A percentile compares a stretch with the other conserved stretches of the same genome.
These are phyloP conservation scores for Caenorhabditis sp. DNA, from an alignment of 2,888 invertebrate species.

Conservation along the genomic window DNA sequence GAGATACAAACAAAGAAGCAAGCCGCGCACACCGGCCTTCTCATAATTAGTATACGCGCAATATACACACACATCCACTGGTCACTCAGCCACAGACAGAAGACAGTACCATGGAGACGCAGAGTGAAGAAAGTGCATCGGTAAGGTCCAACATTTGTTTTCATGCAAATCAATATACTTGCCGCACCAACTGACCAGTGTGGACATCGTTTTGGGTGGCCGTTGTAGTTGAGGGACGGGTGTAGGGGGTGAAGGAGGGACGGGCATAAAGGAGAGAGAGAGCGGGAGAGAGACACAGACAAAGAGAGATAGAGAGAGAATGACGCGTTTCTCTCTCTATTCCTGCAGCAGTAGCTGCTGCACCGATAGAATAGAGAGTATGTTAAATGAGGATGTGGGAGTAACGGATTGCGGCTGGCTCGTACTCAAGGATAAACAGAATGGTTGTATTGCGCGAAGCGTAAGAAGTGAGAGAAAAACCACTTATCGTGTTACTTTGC, in stretches of 20 bases:
- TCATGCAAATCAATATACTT: conserved; percentile 58
- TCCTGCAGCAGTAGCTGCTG: conserved; percentile 45
- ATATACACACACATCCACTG: conserved; percentile 49
- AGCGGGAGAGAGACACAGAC: neutral
- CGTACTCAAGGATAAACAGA: conserved; percentile 64
- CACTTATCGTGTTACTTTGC: conserved; percentile 42
- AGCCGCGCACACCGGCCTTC: conserved; percentile 43
- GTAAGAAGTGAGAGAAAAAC: conserved; percentile 29
- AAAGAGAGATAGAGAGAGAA: conserved; percentile 13
- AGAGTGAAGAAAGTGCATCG: conserved; percentile 6
- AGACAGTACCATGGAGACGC: conserved; percentile 42
- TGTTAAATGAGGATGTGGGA: conserved; percentile 58
- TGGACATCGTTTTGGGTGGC: conserved; percentile 66
- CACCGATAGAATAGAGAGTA: conserved; percentile 63
- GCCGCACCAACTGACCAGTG: conserved; percentile 62
- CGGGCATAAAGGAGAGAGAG: neutral
- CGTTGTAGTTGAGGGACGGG: conserved; percentile 60
- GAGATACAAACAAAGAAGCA: conserved; percentile 56
- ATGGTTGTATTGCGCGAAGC: conserved; percentile 53
- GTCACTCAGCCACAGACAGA: conserved; percentile 8
- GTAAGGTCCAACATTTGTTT: conserved; percentile 44
- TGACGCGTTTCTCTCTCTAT: conserved; percentile 49
- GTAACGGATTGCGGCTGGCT: conserved; percentile 60
- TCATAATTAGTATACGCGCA: conserved; percentile 62
- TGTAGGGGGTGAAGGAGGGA: conserved; percentile 10